phyloP scores from a whole-genome alignment of 2,888 invertebrate species.

The Epinotia ramella region DNA sequence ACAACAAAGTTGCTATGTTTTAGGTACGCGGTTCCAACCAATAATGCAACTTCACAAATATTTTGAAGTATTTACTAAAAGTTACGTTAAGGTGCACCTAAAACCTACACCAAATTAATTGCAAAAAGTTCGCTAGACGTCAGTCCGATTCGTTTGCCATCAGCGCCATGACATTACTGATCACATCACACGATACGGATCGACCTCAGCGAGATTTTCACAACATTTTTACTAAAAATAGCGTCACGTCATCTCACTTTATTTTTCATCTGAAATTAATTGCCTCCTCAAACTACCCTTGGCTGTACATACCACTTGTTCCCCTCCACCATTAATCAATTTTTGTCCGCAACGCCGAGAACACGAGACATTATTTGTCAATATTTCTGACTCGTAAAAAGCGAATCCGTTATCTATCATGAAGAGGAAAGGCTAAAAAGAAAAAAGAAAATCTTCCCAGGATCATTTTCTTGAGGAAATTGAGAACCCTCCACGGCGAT shows the following conservation, averaged over 20 bases:
- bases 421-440: constrained; percentile 27
- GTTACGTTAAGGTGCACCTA: too few species aligned
- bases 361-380: constrained; percentile 26
- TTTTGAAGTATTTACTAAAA: too few species aligned
- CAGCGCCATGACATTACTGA: not conserved
- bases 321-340: constrained; percentile 24
- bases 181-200: not conserved
- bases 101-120: not conserved
- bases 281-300: constrained; percentile 4
- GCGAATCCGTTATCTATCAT: constrained; percentile 33
- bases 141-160: too few species aligned
- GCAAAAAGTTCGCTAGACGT: not conserved
- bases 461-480: constrained; percentile 22
- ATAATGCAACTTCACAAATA: too few species aligned
- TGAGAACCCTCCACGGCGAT: constrained; percentile 19
- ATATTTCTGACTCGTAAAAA: constrained; percentile 35
- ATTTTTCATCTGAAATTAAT: constrained; percentile 2
- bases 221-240: not conserved
- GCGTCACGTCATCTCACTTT: constrained; percentile 1
- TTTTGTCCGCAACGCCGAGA: not conserved
- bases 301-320: not conserved
- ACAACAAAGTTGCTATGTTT: too few species aligned
- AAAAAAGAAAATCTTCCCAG: constrained; percentile 40
- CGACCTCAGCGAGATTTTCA: not conserved
- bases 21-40: too few species aligned